phyloP scores from a whole-genome alignment of 2,113 vertebrate genomes.

The Nesoenas mayeri region DNA sequence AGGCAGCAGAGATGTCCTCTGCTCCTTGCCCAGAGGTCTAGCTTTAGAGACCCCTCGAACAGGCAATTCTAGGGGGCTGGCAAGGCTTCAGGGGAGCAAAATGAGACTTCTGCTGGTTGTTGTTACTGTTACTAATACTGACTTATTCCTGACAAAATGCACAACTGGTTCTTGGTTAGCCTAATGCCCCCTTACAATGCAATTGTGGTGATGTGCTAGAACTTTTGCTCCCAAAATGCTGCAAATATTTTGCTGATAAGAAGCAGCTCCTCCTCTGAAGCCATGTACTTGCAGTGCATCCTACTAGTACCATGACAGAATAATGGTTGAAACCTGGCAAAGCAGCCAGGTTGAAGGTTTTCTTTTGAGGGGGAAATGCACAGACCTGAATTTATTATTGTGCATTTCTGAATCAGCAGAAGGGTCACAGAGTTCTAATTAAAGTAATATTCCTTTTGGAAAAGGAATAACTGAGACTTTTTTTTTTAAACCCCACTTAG shows the following conservation, averaged over 20 bases:
- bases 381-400: accelerated
- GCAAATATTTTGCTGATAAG: background rate
- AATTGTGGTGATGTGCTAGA: background rate
- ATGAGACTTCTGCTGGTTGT: background rate
- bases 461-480: background rate
- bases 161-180: background rate
- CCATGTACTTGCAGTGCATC: background rate
- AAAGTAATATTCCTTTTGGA: background rate
- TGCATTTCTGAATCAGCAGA: background rate
- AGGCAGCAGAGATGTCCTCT: background rate
- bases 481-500: background rate
- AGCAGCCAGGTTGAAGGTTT: background rate
- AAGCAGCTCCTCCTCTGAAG: background rate
- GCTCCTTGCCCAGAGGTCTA: background rate
- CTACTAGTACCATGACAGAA: background rate
- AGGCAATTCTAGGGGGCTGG: background rate
- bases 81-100: background rate
- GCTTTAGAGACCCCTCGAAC: background rate
- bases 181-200: background rate
- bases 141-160: background rate
- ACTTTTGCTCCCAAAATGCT: background rate
- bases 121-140: background rate
- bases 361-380: background rate
- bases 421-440: background rate
- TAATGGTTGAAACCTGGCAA: background rate